phyloP scores from a whole-genome alignment of 1,140 invertebrate genomes.

The Scaptomyza hsui region DNA sequence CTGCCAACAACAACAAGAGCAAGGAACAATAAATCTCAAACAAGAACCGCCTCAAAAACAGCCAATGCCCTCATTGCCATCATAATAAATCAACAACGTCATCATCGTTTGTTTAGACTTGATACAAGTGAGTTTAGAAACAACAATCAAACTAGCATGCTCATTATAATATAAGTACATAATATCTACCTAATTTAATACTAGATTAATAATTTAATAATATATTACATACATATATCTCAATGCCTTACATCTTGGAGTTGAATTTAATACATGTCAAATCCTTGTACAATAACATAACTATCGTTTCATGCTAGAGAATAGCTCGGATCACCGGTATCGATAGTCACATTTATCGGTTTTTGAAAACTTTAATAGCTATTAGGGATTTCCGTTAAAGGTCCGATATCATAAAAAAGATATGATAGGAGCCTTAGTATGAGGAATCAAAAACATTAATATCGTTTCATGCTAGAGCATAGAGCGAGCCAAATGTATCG shows the following conservation, averaged over 20 bases:
- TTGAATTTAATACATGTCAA: neutral
- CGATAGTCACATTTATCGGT: too few species aligned
- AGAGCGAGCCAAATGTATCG: too few species aligned
- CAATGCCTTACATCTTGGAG: neutral
- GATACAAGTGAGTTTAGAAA: conserved; percentile 70
- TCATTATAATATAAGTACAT: neutral
- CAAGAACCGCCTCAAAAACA: conserved; percentile 66
- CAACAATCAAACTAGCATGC: conserved; percentile 40
- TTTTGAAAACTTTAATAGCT: too few species aligned
- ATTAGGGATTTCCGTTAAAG: too few species aligned
- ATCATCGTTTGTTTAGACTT: conserved; percentile 80
- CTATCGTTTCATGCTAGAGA: neutral
- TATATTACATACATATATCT: neutral
- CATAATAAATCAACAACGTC: conserved; percentile 70
- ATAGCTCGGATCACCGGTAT: too few species aligned
- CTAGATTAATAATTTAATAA: too few species aligned
- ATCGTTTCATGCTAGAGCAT: neutral
- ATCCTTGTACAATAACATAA: neutral
- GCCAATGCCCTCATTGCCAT: conserved; percentile 77
- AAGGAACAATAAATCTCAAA: conserved; percentile 11
- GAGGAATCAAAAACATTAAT: neutral
- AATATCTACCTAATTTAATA: neutral
- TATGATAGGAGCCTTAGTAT: too few species aligned
- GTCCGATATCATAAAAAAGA: too few species aligned
- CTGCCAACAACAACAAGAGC: neutral